These are phyloP conservation scores for Periophthalmodon schlosseri DNA, from an alignment of 2,113 vertebrate genomes.

Conservation along the genomic window DNA sequence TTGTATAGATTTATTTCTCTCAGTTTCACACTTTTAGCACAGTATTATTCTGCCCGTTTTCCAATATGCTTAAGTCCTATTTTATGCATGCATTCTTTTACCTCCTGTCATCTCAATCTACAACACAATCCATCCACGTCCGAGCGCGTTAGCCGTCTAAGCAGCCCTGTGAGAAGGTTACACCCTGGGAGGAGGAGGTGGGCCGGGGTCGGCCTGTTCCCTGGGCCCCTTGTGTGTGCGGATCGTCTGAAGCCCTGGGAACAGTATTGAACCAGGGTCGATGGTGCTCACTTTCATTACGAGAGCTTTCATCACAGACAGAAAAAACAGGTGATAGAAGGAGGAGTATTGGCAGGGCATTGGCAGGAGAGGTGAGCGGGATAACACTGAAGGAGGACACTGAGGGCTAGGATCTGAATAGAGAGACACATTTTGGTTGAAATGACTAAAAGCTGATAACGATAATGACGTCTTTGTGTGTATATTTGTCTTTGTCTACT, in stretches of 20 bases:
- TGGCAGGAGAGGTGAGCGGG: conserved; percentile 47
- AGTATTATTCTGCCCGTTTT: too few relatives aligned
- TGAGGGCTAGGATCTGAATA: too few relatives aligned
- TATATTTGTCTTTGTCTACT: too few relatives aligned
- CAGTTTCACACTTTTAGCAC: too few relatives aligned
- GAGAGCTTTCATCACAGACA: conserved; percentile 53
- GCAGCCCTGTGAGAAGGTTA: conserved; percentile 23
- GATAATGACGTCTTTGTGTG: too few relatives aligned
- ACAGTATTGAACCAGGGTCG: conserved; percentile 62
- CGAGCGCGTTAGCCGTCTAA: background rate
- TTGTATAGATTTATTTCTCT: too few relatives aligned
- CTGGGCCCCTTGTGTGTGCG: background rate
- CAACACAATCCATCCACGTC: conserved; percentile 2
- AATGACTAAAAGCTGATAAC: too few relatives aligned
- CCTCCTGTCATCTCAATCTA: background rate
- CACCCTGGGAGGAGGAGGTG: conserved; percentile 25
- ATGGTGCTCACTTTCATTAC: conserved; percentile 66
- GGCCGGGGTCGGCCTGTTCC: conserved; percentile 30
- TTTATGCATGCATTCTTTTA: background rate
- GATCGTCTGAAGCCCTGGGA: conserved; percentile 33
- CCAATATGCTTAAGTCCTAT: too few relatives aligned
- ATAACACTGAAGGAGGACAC: too few relatives aligned
- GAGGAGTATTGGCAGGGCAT: conserved; percentile 63
- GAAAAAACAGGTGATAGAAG: conserved; percentile 35
- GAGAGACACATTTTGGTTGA: too few relatives aligned